Conservation (phyloP, 2,888 invertebrate genomes). For the Nineta flava region DNA sequence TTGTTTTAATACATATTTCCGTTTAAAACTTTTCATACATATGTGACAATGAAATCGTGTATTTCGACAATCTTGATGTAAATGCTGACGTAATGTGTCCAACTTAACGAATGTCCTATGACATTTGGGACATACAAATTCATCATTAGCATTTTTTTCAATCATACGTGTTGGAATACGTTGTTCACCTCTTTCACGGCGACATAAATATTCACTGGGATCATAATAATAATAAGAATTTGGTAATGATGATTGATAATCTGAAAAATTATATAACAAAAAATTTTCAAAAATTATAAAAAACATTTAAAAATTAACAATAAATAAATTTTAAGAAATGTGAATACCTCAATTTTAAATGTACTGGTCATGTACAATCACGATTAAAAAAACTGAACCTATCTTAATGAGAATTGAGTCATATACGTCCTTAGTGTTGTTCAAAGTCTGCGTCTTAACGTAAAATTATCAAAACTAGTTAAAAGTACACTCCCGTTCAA, state of each 20-base stretch:
- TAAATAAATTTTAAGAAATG: too few relatives aligned
- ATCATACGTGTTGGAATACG: background rate
- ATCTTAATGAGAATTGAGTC: too few relatives aligned
- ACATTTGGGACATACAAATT: constrained; percentile 17
- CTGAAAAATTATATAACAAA: background rate
- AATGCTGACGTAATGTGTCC: constrained; percentile 15
- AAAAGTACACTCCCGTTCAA: too few relatives aligned
- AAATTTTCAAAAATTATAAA: background rate
- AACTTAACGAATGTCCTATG: constrained; percentile 27
- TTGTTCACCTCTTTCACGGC: background rate
- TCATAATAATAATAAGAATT: too few relatives aligned
- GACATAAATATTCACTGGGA: too few relatives aligned
- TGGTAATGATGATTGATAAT: background rate
- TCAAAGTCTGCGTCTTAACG: too few relatives aligned
- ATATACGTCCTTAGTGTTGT: too few relatives aligned
- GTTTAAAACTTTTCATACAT: constrained; percentile 1
- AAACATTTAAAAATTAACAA: background rate
- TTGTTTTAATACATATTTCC: constrained; percentile 2
- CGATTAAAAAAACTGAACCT: too few relatives aligned
- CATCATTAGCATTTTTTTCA: background rate
- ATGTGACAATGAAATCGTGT: constrained; percentile 8
- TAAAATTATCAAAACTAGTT: too few relatives aligned
- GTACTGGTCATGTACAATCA: too few relatives aligned
- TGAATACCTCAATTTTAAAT: too few relatives aligned
- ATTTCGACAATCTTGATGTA: constrained; percentile 8